Evolutionary conservation across 2,797 vertebrate genomes (phyloP).

Genomic region (Neostethus bicornis): DNA sequence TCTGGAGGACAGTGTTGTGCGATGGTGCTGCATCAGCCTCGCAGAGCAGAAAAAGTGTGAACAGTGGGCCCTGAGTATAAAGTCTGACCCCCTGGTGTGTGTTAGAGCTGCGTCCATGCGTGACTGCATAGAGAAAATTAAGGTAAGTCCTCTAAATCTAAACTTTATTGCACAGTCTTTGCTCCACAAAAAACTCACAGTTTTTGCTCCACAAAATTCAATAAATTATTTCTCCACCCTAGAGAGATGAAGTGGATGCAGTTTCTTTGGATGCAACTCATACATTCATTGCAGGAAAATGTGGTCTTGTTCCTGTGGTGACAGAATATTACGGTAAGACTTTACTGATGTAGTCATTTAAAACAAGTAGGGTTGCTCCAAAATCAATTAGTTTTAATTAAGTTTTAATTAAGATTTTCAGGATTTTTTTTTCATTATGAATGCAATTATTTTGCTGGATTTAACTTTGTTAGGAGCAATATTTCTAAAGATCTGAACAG

Average conservation of each 20-base stretch:
- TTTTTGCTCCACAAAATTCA: not conserved
- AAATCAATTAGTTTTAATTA: not conserved
- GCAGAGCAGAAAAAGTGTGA: slow-evolving; percentile 91
- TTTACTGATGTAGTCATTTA: not conserved
- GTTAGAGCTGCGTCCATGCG: slow-evolving; percentile 84
- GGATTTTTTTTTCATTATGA: not conserved
- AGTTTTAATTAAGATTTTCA: not conserved
- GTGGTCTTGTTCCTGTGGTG: slow-evolving; percentile 88
- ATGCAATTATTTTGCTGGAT: not conserved
- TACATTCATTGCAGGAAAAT: slow-evolving; percentile 87
- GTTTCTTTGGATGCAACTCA: slow-evolving; percentile 90
- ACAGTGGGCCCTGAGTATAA: slow-evolving; percentile 88
- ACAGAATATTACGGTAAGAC: slow-evolving; percentile 88
- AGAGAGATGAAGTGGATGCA: slow-evolving; percentile 90
- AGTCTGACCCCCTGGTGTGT: slow-evolving; percentile 88
- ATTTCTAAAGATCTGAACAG: not conserved
- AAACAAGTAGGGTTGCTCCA: not conserved
- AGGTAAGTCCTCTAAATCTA: slow-evolving; percentile 70
- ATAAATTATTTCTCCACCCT: slow-evolving; percentile 14
- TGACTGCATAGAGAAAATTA: slow-evolving; percentile 89
- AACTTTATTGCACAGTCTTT: too few relatives aligned
- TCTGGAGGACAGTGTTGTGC: slow-evolving; percentile 88
- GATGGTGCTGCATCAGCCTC: slow-evolving; percentile 92
- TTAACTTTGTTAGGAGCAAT: too few relatives aligned
- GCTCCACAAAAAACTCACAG: not conserved